Evolutionary conservation across 2,797 vertebrate genomes (phyloP).

Genomic region (Tragelaphus eurycerus): DNA sequence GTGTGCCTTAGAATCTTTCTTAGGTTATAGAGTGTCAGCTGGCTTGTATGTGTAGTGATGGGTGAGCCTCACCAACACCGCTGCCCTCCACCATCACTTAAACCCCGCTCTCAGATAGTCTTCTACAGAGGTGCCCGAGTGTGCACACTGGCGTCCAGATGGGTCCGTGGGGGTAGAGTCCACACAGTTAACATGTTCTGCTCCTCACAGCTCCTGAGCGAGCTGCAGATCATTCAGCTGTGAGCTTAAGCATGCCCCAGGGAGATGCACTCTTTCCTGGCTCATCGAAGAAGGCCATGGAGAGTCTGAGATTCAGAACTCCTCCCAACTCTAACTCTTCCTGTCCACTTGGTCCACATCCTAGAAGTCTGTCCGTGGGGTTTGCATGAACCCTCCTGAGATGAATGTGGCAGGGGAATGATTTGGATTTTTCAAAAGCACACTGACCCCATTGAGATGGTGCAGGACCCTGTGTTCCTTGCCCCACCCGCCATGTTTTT

Average conservation of each 20-base stretch:
- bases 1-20: fast-evolving
- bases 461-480: background rate
- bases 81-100: too few species aligned
- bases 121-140: background rate
- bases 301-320: background rate
- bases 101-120: background rate
- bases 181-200: background rate
- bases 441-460: fast-evolving
- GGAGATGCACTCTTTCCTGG: too few species aligned
- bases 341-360: background rate
- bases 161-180: too few species aligned
- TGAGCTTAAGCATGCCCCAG: background rate
- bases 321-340: background rate
- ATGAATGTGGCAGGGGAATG: background rate
- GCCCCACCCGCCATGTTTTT: fast-evolving
- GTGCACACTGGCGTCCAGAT: background rate
- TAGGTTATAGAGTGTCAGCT: background rate
- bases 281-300: fast-evolving
- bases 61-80: fast-evolving
- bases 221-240: too few species aligned
- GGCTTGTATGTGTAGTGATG: fast-evolving
- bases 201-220: background rate
- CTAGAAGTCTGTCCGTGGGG: background rate
- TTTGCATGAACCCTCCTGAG: background rate
- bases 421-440: background rate